Percentiles rank a stretch among this genome's conserved stretches.
Evolutionary conservation across 2,888 invertebrate species (phyloP).

Genomic region (Papilio gigon): DNA sequence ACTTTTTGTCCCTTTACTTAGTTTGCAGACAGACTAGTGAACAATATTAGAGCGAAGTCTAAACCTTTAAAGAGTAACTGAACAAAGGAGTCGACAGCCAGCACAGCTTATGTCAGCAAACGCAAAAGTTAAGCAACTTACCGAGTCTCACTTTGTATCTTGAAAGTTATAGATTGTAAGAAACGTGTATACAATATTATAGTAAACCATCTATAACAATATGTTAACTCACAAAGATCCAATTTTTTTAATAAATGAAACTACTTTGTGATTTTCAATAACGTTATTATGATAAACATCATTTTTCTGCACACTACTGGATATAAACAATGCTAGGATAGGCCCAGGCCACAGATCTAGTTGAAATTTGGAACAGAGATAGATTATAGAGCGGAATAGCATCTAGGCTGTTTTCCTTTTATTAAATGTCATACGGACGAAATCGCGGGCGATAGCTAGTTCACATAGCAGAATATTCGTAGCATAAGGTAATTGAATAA

Average conservation of each 20-base stretch:
- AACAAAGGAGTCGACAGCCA: not conserved
- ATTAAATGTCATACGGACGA: not conserved
- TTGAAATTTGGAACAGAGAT: too few relatives aligned
- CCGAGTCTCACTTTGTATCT: not conserved
- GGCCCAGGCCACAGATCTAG: too few relatives aligned
- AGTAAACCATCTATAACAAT: not conserved
- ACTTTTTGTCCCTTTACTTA: not conserved
- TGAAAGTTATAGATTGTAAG: not conserved
- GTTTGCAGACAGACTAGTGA: not conserved
- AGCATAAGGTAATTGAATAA: not conserved
- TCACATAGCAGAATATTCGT: not conserved
- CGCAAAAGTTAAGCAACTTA: constrained; percentile 10
- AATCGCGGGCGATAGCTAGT: not conserved
- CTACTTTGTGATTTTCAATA: too few relatives aligned
- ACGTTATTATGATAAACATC: too few relatives aligned
- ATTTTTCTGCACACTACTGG: too few relatives aligned
- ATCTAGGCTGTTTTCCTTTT: too few relatives aligned
- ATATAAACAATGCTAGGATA: too few relatives aligned
- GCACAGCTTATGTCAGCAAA: constrained; percentile 18
- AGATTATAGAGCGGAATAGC: too few relatives aligned
- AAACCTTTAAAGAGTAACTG: constrained; percentile 8
- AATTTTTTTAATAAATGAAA: too few relatives aligned
- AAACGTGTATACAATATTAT: not conserved
- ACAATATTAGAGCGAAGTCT: constrained; percentile 6
- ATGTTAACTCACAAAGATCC: too few relatives aligned